These are phyloP conservation scores for Hyperoplus immaculatus DNA, from an alignment of 2,797 vertebrate species.

Conservation along the genomic window DNA sequence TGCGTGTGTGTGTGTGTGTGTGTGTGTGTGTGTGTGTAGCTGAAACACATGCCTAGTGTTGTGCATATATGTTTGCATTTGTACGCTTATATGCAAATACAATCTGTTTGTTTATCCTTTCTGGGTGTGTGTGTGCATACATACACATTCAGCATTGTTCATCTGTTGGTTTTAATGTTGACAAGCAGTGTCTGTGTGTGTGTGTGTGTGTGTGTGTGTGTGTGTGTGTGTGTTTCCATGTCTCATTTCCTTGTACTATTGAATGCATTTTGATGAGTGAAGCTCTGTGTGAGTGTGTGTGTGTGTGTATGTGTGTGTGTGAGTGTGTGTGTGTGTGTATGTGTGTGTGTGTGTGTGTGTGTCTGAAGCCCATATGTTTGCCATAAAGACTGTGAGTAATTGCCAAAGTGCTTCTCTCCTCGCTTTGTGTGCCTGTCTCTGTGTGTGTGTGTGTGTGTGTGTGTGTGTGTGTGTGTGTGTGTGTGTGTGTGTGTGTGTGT, in stretches of 20 bases:
- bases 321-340: constrained; percentile 14
- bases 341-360: constrained; percentile 14
- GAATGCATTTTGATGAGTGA: constrained; percentile 44
- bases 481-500: constrained; percentile 25
- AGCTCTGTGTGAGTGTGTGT: constrained; percentile 20
- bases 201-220: constrained; percentile 4
- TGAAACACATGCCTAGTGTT: constrained; percentile 48
- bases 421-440: neutral
- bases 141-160: constrained; percentile 7
- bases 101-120: constrained; percentile 38
- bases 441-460: constrained; percentile 23
- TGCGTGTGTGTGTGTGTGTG: constrained; percentile 33
- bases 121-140: neutral
- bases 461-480: constrained; percentile 1
- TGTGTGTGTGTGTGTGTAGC: neutral
- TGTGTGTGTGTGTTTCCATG: constrained; percentile 4
- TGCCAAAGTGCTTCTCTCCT: constrained; percentile 35
- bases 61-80: constrained; percentile 58
- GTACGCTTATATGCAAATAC: constrained; percentile 68
- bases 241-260: constrained; percentile 42
- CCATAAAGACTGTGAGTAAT: constrained; percentile 62
- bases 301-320: constrained; percentile 24
- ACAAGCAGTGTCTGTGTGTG: constrained; percentile 14
- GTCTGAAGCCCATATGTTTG: constrained; percentile 57
- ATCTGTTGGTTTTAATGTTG: constrained; percentile 16